phyloP scores from a whole-genome alignment of 53 echinoderm and acorn worm genomes.

The Arbacia lixula region DNA sequence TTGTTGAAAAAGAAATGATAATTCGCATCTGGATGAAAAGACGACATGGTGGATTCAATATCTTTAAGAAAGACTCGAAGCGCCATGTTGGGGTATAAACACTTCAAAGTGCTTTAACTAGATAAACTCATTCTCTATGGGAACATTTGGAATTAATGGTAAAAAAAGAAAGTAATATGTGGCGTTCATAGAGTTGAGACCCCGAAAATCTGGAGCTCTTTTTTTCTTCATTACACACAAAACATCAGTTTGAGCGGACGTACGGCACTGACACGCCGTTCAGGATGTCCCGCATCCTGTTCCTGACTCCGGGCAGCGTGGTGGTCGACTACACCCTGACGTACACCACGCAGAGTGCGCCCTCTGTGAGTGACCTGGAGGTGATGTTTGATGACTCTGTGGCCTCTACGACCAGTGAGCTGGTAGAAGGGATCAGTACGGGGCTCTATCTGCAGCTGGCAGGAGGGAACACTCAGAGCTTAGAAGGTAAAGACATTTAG shows the following conservation, averaged over 20 bases:
- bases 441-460: constrained; percentile 28
- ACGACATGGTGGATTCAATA: too few relatives aligned
- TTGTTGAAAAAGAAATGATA: too few relatives aligned
- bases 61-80: too few relatives aligned
- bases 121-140: too few relatives aligned
- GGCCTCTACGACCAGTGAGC: constrained; percentile 24
- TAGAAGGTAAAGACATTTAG: constrained; percentile 21
- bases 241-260: constrained; percentile 29
- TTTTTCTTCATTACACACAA: too few relatives aligned
- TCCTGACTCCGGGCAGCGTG: constrained; percentile 47
- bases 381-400: constrained; percentile 37
- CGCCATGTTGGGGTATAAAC: too few relatives aligned
- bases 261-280: constrained; percentile 13
- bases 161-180: too few relatives aligned
- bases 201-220: too few relatives aligned
- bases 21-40: too few relatives aligned
- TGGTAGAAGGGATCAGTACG: constrained; percentile 19
- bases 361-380: background rate
- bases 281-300: constrained; percentile 25
- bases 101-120: too few relatives aligned
- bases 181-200: too few relatives aligned
- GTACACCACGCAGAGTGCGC: background rate
- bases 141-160: too few relatives aligned
- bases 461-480: constrained; percentile 6
- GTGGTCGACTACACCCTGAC: constrained; percentile 50